A percentile compares a stretch with the other conserved stretches of the same genome.
Evolutionary conservation across 2,888 invertebrate genomes (phyloP).

Genomic region (Polyommatus icarus): DNA sequence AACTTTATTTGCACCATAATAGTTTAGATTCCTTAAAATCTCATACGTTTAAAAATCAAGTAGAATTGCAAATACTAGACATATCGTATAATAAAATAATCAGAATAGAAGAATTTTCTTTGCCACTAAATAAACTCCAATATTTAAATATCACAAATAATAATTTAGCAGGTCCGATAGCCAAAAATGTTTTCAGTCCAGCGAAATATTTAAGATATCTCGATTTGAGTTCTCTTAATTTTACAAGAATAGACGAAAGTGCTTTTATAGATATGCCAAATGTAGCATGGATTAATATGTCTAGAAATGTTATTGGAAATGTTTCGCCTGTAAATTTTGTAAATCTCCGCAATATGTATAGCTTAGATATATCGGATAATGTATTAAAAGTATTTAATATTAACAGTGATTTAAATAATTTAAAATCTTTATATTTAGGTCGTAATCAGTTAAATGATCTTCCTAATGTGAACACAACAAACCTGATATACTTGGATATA

Average conservation of each 20-base stretch:
- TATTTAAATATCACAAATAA: slow-evolving; percentile 58
- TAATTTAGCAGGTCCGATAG: slow-evolving; percentile 51
- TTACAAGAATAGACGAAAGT: slow-evolving; percentile 53
- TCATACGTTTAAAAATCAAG: slow-evolving; percentile 53
- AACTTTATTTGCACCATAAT: slow-evolving; percentile 59
- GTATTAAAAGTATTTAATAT: slow-evolving; percentile 50
- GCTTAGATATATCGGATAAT: slow-evolving; percentile 64
- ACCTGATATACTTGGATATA: slow-evolving; percentile 52
- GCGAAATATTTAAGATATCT: slow-evolving; percentile 59
- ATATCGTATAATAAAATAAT: slow-evolving; percentile 60
- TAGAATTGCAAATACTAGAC: slow-evolving; percentile 54
- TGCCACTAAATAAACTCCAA: slow-evolving; percentile 61
- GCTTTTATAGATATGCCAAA: slow-evolving; percentile 60
- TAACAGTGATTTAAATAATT: slow-evolving; percentile 49
- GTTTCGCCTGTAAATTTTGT: slow-evolving; percentile 58
- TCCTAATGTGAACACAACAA: slow-evolving; percentile 35
- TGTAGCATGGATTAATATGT: slow-evolving; percentile 61
- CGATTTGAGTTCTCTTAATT: slow-evolving; percentile 58
- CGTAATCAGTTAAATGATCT: slow-evolving; percentile 53
- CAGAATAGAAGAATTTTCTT: slow-evolving; percentile 52
- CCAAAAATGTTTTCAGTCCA: slow-evolving; percentile 56
- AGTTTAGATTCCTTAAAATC: slow-evolving; percentile 48
- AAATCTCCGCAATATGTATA: slow-evolving; percentile 57
- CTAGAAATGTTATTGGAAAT: slow-evolving; percentile 56
- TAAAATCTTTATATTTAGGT: slow-evolving; percentile 60